Conservation (phyloP, 2,797 vertebrate genomes). For the Cheirogaleus major region DNA sequence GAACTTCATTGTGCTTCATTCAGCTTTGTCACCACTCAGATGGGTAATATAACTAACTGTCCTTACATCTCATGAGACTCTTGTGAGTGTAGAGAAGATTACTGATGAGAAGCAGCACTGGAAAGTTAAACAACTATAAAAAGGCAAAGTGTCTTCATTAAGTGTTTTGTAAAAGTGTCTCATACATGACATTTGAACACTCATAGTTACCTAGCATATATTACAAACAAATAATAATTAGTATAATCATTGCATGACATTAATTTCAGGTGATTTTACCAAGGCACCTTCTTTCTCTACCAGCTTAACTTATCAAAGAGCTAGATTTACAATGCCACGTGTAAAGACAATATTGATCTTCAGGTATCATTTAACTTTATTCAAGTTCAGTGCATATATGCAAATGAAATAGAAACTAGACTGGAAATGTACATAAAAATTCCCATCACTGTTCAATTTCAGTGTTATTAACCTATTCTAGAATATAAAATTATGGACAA, state of each 20-base stretch:
- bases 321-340: neutral
- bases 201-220: neutral
- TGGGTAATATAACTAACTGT: neutral
- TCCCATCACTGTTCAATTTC: neutral
- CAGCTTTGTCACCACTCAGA: neutral
- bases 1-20: neutral
- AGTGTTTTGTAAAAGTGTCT: neutral
- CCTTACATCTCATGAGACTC: neutral
- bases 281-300: neutral
- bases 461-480: neutral
- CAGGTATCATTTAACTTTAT: neutral
- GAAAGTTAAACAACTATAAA: conserved; percentile 36
- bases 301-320: neutral
- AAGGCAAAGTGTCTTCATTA: neutral
- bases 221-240: conserved; percentile 46
- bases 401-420: neutral
- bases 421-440: neutral
- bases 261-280: conserved; percentile 44
- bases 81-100: neutral
- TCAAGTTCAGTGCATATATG: neutral
- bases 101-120: neutral
- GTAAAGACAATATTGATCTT: neutral
- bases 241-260: neutral
- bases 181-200: conserved; percentile 46
- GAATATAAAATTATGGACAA: neutral